Conservation (phyloP, 1,140 invertebrate genomes). For the Battus philenor region DNA sequence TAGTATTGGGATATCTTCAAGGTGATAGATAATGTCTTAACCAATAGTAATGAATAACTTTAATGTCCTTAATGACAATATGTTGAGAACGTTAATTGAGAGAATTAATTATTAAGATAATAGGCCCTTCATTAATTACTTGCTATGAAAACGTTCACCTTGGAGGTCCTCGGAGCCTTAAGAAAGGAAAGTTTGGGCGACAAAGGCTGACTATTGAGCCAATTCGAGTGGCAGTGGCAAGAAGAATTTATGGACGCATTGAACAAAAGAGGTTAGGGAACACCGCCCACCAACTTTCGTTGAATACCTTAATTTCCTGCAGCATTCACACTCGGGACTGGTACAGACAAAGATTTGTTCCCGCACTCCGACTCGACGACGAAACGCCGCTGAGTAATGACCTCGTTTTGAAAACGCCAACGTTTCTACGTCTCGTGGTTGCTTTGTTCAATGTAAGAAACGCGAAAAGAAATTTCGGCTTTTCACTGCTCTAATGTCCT, state of each 20-base stretch:
- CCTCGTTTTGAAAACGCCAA: conserved; percentile 13
- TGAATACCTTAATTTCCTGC: conserved; percentile 51
- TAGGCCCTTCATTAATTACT: conserved; percentile 39
- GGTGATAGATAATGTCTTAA: no score
- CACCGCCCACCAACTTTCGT: conserved; percentile 25
- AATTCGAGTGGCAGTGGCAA: conserved; percentile 21
- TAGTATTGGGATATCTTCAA: no score
- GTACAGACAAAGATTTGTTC: conserved; percentile 30
- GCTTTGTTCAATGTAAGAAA: neutral
- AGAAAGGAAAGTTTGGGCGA: conserved; percentile 45
- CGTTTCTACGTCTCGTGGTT: conserved; percentile 7
- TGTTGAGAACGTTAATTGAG: conserved; percentile 44
- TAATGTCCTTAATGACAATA: neutral
- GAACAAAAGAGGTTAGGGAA: conserved; percentile 22
- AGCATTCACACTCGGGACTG: conserved; percentile 20
- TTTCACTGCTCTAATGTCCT: no score
- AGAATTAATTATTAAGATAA: conserved; percentile 56
- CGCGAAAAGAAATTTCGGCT: neutral
- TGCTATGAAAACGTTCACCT: conserved; percentile 30
- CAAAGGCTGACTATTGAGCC: conserved; percentile 34
- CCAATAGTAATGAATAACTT: no score
- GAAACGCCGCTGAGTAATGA: conserved; percentile 20
- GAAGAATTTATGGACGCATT: conserved; percentile 22
- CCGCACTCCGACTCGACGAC: neutral
- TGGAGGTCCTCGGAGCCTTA: conserved; percentile 30